A percentile compares a stretch with the other conserved stretches of the same genome.
phyloP scores from a whole-genome alignment of 2,113 vertebrate genomes.

The Hoplias malabaricus region DNA sequence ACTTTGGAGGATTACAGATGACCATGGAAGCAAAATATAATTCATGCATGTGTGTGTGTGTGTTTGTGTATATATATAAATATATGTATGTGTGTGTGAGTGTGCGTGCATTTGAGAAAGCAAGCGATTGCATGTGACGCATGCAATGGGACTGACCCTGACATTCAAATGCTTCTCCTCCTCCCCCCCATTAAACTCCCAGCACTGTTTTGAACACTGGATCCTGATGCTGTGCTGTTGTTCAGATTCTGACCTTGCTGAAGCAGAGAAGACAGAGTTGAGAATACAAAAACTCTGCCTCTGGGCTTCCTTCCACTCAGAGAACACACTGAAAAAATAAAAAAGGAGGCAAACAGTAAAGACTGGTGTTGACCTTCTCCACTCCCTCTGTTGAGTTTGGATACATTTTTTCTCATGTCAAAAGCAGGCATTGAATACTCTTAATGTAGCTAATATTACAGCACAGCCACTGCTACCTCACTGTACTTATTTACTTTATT shows the following conservation, averaged over 20 bases:
- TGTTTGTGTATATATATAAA: background rate
- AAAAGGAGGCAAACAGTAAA: background rate
- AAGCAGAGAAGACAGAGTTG: background rate
- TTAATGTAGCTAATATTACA: background rate
- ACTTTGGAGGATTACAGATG: background rate
- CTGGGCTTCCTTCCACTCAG: background rate
- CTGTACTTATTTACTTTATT: too few species aligned
- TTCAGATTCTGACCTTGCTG: constrained; percentile 19
- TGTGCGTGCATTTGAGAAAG: background rate
- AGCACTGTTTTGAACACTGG: background rate
- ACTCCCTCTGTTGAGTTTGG: background rate
- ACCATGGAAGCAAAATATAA: background rate
- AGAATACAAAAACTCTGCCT: background rate
- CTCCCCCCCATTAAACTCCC: background rate
- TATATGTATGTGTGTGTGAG: background rate
- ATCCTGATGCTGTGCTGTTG: background rate
- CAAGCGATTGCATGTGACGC: background rate
- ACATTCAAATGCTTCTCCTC: background rate
- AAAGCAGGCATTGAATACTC: background rate
- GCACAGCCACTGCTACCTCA: background rate
- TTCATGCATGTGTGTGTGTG: background rate
- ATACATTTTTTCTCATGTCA: background rate
- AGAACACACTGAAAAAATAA: background rate
- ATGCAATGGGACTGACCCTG: background rate
- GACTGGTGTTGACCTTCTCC: background rate